Evolutionary conservation across 2,888 invertebrate species (phyloP), one percentile per base, ranked within the genome.

Genomic region (Ennomos erosarius): DNA sequence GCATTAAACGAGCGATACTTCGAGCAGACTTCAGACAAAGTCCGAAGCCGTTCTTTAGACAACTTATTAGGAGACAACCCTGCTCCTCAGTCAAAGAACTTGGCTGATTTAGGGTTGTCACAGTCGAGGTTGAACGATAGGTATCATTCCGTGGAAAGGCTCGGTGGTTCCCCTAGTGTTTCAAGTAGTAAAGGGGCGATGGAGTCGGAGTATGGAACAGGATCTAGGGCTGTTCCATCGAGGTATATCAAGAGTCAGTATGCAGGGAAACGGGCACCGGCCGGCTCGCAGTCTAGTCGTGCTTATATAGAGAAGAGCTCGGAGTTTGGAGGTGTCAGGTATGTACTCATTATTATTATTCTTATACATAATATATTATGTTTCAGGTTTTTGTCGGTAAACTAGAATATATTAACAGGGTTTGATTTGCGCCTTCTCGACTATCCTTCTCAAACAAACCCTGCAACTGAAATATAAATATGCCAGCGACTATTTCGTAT

Each of bases 1-100:
- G 97, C 97, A 0, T 83, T 98, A 1, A 98, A 98, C 76, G 98
- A 98, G 71, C 93, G 98, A 69, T 98, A 98, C 83, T 98, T 98
- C 76, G 97, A 97, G 67, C 90, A 89, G 54, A 91, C 87, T 43
- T 86, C 87, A 0, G 97, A 97, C 70, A 97, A 97, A 87, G 95
- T 95, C 8, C 93, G 97, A 10, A 97, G 97, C 51, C 79, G 91
- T 62, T 97, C 97, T 37, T 86, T 98, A 55, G 98, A 98, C 77
- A 97, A 98, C 79, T 87, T 98, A 1, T 79, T 98, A 9, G 94
- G 95, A n/a, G 93, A 96, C 71, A 94, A 94, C 64, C 93, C 94
- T 33, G 90, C 87, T n/a, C 92, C 93, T 0, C 92, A 92, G 48
- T 92, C 94, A 1, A 93, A 93, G 16, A 95, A 95, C 1, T 83